phyloP scores from a whole-genome alignment of 1,140 invertebrate genomes.

The Lycorma delicatula region DNA sequence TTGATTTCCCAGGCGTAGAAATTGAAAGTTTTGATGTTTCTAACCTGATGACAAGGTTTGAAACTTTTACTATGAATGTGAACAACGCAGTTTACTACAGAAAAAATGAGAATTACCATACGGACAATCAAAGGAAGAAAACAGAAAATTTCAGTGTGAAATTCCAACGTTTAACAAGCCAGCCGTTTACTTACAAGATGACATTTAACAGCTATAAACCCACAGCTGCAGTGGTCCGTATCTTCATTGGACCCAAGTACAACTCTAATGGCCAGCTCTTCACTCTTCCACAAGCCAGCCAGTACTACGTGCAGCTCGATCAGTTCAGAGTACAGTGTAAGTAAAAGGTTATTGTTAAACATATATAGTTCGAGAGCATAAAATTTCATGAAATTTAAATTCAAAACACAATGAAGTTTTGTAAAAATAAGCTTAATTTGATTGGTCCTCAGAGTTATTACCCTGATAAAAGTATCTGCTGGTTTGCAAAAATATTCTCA shows the following conservation, averaged over 20 bases:
- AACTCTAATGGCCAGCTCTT: constrained; percentile 44
- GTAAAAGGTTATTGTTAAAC: too few relatives aligned
- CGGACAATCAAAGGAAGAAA: too few relatives aligned
- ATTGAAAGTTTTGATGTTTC: neutral
- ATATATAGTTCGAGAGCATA: too few relatives aligned
- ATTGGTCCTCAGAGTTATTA: too few relatives aligned
- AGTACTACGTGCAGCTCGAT: constrained; percentile 34
- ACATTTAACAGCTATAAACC: constrained; percentile 47
- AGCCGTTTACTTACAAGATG: constrained; percentile 52
- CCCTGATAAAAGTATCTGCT: too few relatives aligned
- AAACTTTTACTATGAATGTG: neutral
- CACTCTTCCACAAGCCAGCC: constrained; percentile 20
- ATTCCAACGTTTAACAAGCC: too few relatives aligned
- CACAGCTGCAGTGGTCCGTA: constrained; percentile 45
- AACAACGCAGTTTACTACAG: neutral
- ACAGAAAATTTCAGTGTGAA: too few relatives aligned
- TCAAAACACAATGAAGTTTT: too few relatives aligned
- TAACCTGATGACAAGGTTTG: neutral
- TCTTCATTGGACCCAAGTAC: constrained; percentile 62
- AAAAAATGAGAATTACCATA: too few relatives aligned
- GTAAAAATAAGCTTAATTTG: too few relatives aligned
- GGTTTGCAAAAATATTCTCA: too few relatives aligned
- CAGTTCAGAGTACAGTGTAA: constrained; percentile 31
- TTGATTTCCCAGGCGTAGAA: neutral
- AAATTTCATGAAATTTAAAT: too few relatives aligned